Evolutionary conservation across 64 coral and sea anemone species (phyloP), one percentile per base, ranked within the genome.

Genomic region (Acropora yongei): DNA sequence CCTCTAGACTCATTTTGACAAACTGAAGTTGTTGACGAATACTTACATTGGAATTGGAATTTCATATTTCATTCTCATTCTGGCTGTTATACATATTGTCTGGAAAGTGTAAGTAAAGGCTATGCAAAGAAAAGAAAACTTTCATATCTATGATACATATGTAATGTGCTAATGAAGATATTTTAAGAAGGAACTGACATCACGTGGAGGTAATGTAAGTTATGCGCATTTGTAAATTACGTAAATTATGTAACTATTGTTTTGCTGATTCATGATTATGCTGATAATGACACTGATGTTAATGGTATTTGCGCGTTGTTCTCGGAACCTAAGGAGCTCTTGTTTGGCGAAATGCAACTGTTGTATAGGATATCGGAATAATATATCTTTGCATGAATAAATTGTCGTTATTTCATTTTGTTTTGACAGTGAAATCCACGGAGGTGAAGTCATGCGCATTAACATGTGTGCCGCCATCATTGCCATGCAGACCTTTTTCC

Each of bases 381-480:
- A 47, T 4, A 9, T 78, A 86, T 49, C 5, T 12, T 71, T n/a
- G n/a, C n/a, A n/a, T n/a, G n/a, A n/a, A n/a, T n/a, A n/a, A 47
- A 39, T n/a, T 10, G 6, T 9, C 7, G 39, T 14, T 11, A 1
- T 16, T 46, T 17, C 51, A 63, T 10, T 82, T 77, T 57, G 3
- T 46, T 41, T 3, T 87, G 40, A 13, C 49, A 96, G 95, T 14
- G 73, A 86, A 61, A 76, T 88, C 39, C 95, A 96, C 18, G 92
- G 95, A 30, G 88, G 95, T 14, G 95, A 96, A 18, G 55, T 94
- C 10, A 96, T 96, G 95, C 89, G 95, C 16, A 90, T 96, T 47
- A 96, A 94, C 82, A 94, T 96, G 82, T 96, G 95, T 41, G 88
- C 57, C 2, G 88, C 95, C 40, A 96, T 93, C 41, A 96, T 94